These are phyloP conservation scores for Hydrozoanthus tunicans DNA, from an alignment of 64 coral and sea anemone species.

Conservation along the genomic window DNA sequence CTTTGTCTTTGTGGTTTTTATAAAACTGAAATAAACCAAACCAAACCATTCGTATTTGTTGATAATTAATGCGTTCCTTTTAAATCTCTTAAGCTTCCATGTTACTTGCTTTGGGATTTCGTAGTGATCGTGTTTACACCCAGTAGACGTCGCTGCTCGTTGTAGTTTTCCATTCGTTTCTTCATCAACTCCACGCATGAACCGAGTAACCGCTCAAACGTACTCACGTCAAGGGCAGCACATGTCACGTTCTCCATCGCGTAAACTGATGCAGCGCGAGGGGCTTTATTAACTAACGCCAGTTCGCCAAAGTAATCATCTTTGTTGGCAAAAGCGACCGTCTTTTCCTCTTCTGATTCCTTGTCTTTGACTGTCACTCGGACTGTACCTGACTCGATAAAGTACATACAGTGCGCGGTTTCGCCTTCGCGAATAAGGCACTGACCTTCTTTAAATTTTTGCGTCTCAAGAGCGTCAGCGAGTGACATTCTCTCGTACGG, in stretches of 20 bases:
- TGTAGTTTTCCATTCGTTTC: slow-evolving; percentile 47
- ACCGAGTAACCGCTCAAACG: slow-evolving; percentile 73
- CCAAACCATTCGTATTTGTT: too few relatives aligned
- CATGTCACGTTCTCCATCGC: slow-evolving; percentile 51
- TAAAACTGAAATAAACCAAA: too few relatives aligned
- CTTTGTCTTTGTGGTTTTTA: too few relatives aligned
- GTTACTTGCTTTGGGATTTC: not conserved
- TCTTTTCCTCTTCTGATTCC: slow-evolving; percentile 5
- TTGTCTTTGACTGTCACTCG: slow-evolving; percentile 36
- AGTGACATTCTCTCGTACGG: slow-evolving; percentile 54
- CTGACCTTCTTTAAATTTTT: slow-evolving; percentile 53
- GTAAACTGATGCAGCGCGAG: slow-evolving; percentile 54
- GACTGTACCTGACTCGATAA: slow-evolving; percentile 67
- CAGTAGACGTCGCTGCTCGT: slow-evolving; percentile 51
- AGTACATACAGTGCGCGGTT: slow-evolving; percentile 58
- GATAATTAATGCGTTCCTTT: too few relatives aligned
- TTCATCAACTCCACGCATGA: slow-evolving; percentile 62
- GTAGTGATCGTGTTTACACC: slow-evolving; percentile 46
- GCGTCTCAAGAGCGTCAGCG: slow-evolving; percentile 57
- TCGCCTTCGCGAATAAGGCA: slow-evolving; percentile 65
- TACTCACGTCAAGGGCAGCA: slow-evolving; percentile 50
- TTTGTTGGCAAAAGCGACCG: slow-evolving; percentile 45
- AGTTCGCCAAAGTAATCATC: slow-evolving; percentile 75
- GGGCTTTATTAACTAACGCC: slow-evolving; percentile 48
- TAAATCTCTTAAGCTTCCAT: not conserved